A percentile compares a stretch with the other conserved stretches of the same genome.
Conservation (phyloP, 2,888 invertebrate species). For the Tillus elongatus region DNA sequence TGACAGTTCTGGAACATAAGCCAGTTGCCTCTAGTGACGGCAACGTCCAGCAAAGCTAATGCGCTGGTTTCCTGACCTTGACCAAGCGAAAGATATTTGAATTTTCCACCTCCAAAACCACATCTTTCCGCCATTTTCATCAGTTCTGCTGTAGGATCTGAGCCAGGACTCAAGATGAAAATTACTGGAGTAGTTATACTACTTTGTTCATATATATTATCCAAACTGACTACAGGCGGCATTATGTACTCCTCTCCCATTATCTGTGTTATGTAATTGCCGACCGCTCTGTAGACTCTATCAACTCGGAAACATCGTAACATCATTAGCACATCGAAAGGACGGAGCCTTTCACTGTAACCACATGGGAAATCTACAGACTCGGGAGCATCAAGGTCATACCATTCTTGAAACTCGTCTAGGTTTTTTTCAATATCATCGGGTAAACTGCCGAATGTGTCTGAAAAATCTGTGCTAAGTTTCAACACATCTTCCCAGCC, state of each 20-base stretch:
- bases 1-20: slow-evolving; percentile 90
- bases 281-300: slow-evolving; percentile 77
- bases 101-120: slow-evolving; percentile 65
- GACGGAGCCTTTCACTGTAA: slow-evolving; percentile 54
- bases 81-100: slow-evolving; percentile 82
- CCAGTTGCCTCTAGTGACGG: slow-evolving; percentile 76
- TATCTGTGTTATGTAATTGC: slow-evolving; percentile 67
- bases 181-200: slow-evolving; percentile 77
- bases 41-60: slow-evolving; percentile 54
- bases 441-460: slow-evolving; percentile 55
- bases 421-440: slow-evolving; percentile 46
- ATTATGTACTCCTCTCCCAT: slow-evolving; percentile 87
- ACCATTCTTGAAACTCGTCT: slow-evolving; percentile 55
- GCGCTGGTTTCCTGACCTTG: slow-evolving; percentile 90
- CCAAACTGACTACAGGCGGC: slow-evolving; percentile 77
- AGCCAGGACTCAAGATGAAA: slow-evolving; percentile 89
- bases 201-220: slow-evolving; percentile 78
- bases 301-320: slow-evolving; percentile 85
- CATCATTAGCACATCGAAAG: slow-evolving; percentile 70
- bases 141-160: slow-evolving; percentile 82
- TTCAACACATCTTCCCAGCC: slow-evolving; percentile 81
- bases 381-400: slow-evolving; percentile 76
- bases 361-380: slow-evolving; percentile 57
- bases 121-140: slow-evolving; percentile 67
- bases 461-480: slow-evolving; percentile 58